Conservation (phyloP, 2,113 vertebrate genomes). For the Ovis aries region DNA sequence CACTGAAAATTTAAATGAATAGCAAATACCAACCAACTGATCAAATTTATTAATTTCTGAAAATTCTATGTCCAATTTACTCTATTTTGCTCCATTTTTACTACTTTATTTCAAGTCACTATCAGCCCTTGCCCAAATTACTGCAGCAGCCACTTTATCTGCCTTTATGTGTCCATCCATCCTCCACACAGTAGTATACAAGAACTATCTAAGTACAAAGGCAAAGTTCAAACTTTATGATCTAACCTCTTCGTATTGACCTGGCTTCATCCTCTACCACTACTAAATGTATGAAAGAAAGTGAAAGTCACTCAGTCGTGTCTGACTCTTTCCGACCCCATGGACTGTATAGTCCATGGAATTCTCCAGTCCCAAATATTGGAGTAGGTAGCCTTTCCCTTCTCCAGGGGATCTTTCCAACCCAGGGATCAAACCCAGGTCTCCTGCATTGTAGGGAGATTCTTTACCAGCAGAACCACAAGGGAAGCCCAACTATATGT, state of each 20-base stretch:
- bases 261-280: neutral
- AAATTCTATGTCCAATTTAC: neutral
- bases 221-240: neutral
- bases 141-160: neutral
- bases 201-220: neutral
- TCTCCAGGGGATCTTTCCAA: neutral
- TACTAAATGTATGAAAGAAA: neutral
- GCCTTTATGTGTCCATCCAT: neutral
- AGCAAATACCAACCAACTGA: neutral
- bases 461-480: neutral
- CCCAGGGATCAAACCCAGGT: neutral
- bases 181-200: neutral
- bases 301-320: no score
- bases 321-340: no score
- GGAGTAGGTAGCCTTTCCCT: neutral
- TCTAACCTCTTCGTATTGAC: neutral
- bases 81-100: neutral
- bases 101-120: neutral
- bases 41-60: neutral
- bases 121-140: slow-evolving; percentile 10
- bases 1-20: neutral
- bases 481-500: neutral
- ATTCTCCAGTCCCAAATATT: no score
- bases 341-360: no score
- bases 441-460: neutral